These are phyloP conservation scores for Baryphthengus martii DNA, from an alignment of 2,113 vertebrate species.

Conservation along the genomic window DNA sequence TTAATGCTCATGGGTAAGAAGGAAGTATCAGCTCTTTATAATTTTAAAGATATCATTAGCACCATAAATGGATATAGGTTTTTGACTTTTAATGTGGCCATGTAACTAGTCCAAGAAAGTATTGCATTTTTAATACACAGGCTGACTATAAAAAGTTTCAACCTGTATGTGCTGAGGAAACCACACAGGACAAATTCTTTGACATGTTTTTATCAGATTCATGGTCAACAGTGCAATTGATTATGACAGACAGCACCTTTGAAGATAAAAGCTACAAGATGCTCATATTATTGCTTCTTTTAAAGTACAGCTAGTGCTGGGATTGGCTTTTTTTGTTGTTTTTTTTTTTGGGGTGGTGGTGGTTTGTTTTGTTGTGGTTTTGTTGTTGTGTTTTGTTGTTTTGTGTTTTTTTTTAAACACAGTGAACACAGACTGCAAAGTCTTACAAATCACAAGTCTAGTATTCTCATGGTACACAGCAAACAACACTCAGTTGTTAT, in stretches of 20 bases:
- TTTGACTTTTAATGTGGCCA: neutral
- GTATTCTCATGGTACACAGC: neutral
- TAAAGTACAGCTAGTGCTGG: neutral
- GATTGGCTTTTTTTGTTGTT: neutral
- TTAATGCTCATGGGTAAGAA: neutral
- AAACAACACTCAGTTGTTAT: neutral
- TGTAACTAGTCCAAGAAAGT: neutral
- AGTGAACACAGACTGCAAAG: neutral
- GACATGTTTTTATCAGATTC: neutral
- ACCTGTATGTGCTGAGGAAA: neutral
- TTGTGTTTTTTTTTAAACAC: neutral
- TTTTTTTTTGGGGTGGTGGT: neutral
- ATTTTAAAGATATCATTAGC: neutral
- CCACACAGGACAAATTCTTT: neutral
- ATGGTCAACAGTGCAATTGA: neutral
- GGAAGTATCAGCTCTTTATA: neutral
- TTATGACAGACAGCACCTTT: conserved; percentile 8
- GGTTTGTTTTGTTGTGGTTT: too few species aligned
- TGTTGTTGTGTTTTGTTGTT: too few species aligned
- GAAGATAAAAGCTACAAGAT: neutral
- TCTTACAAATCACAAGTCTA: neutral
- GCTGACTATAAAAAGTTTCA: neutral
- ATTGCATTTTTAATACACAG: neutral
- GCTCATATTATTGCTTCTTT: conserved; percentile 14
- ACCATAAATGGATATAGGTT: neutral